Conservation (phyloP, 2,797 vertebrate genomes). For the Spinus olivaceus region DNA sequence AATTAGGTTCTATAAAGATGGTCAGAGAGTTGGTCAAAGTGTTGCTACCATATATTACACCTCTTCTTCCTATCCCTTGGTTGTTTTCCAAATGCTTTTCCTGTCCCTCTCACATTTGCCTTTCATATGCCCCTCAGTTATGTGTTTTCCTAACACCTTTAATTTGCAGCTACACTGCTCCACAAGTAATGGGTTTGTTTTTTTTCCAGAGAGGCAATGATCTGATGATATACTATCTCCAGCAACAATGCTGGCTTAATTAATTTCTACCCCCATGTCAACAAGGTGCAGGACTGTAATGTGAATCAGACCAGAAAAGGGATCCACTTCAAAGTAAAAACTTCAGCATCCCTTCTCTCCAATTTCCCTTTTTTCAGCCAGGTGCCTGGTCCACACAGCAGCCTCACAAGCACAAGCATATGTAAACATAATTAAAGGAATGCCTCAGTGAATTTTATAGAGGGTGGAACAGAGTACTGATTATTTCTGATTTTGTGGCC, state of each 20-base stretch:
- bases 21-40: neutral
- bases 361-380: neutral
- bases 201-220: constrained; percentile 13
- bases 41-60: neutral
- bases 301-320: neutral
- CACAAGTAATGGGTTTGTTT: constrained; percentile 32
- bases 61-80: neutral
- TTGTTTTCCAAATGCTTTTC: neutral
- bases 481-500: neutral
- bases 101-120: neutral
- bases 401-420: neutral
- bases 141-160: constrained; percentile 7
- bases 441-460: neutral
- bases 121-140: constrained; percentile 35
- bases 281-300: neutral
- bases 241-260: constrained; percentile 22
- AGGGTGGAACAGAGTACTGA: neutral
- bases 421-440: neutral
- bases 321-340: neutral
- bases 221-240: constrained; percentile 24
- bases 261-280: constrained; percentile 22
- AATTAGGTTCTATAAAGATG: neutral
- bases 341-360: neutral
- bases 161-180: constrained; percentile 27
- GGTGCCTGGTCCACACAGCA: neutral